Evolutionary conservation across 2,113 vertebrate species (phyloP).

Genomic region (Plestiodon gilberti): DNA sequence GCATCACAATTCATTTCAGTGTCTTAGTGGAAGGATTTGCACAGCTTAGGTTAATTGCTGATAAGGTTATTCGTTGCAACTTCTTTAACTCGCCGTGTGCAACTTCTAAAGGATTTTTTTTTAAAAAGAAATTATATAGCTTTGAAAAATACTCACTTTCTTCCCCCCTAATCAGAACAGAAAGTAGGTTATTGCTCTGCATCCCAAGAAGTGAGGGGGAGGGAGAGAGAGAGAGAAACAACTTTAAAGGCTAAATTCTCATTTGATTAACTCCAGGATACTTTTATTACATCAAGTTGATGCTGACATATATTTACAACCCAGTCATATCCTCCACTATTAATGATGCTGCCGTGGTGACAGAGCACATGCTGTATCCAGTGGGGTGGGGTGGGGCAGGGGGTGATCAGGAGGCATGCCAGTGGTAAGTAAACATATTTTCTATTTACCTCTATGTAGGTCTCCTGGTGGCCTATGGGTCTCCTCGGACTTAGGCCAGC

Average conservation of each 20-base stretch:
- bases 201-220: slow-evolving; percentile 18
- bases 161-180: slow-evolving; percentile 48
- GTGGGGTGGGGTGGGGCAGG: too few species aligned
- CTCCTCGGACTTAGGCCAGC: too few species aligned
- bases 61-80: slow-evolving; percentile 62
- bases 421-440: too few species aligned
- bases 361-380: too few species aligned
- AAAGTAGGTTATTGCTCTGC: slow-evolving; percentile 67
- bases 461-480: too few species aligned
- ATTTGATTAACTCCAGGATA: slow-evolving; percentile 25
- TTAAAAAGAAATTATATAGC: slow-evolving; percentile 50
- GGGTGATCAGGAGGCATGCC: too few species aligned
- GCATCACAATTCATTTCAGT: slow-evolving; percentile 59
- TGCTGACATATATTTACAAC: background rate
- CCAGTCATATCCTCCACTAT: too few species aligned
- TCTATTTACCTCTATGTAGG: too few species aligned
- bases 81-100: slow-evolving; percentile 59
- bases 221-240: background rate
- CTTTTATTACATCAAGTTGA: background rate
- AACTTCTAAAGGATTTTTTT: slow-evolving; percentile 46
- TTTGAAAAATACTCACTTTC: slow-evolving; percentile 56
- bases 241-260: slow-evolving; percentile 2
- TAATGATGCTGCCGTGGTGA: too few species aligned
- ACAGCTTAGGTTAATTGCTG: slow-evolving; percentile 59
- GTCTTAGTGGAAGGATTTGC: slow-evolving; percentile 51